phyloP scores from a whole-genome alignment of 2,888 invertebrate species.

The Eustalomyia histrio region DNA sequence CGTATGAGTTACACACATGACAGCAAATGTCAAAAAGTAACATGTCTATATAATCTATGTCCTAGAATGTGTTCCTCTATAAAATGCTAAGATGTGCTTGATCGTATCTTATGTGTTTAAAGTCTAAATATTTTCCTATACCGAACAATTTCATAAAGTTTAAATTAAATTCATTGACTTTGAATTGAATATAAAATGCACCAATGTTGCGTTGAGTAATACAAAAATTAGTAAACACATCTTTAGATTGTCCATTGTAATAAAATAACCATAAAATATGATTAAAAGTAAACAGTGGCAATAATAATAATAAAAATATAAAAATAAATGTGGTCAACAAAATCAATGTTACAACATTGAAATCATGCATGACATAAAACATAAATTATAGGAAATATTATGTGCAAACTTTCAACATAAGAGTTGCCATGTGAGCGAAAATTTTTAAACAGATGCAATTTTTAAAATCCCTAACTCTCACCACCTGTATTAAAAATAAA shows the following conservation, averaged over 20 bases:
- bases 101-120: no score
- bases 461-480: no score
- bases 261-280: constrained; percentile 53
- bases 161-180: no score
- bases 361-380: constrained; percentile 51
- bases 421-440: background rate
- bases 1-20: no score
- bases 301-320: background rate
- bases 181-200: background rate
- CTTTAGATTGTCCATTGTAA: constrained; percentile 8
- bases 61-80: no score
- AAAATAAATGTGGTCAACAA: constrained; percentile 23
- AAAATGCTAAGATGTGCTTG: no score
- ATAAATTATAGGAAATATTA: constrained; percentile 29
- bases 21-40: no score
- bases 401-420: background rate
- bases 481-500: no score
- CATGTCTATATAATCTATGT: no score
- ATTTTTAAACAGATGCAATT: no score
- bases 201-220: background rate
- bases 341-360: constrained; percentile 52
- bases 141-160: no score
- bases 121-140: no score
- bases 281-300: constrained; percentile 33
- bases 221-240: background rate